Base-by-base conservation (phyloP, 2,888 invertebrate genomes). In the Liopterus haemorrhoidalis region DNA sequence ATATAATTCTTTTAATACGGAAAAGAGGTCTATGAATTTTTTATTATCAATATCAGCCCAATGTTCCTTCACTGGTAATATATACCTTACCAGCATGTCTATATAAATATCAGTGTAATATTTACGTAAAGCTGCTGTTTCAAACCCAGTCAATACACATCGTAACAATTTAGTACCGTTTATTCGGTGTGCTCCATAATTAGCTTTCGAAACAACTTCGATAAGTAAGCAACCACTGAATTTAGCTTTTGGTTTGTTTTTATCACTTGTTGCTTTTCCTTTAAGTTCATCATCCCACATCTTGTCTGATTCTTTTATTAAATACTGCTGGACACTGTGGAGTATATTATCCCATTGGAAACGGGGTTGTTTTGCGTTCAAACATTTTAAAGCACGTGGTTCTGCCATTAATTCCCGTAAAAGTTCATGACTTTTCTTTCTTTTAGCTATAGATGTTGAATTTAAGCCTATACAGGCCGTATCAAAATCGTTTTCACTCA, bases 51-150 rank as follows among this genome's bases (percentile, higher is more conserved):
- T 72, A 46, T 64, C 63, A 3, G 70, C 68, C 54, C 75, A 65
- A 57, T 76, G 76, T 55, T 70, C 59, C 47, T 71, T 66, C 59
- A 69, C 68, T 6, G 71, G 60, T 27, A 82, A 59, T 40, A 82
- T 65, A 61, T 74, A 64, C 58, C 75, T 74, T 48, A 69, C 69
- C 21, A 82, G 57, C 38, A 80, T 64, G 48, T 62, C 67, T 28
- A 81, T 57, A 58, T 79, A 81, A 14, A 71, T 69, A 59, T 74
- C 71, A 39, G 75, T 74, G 37, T 55, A 62, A 50, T 57, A 62
- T 45, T 55, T 55, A 49, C 54, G 64, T 65, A 56, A 59, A 44
- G 22, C 51, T 16, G 24, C 56, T 60, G 27, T n/a, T n/a, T n/a
- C n/a, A n/a, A n/a, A n/a, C n/a, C n/a, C n/a, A n/a, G n/a, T n/a